Conservation (phyloP, 2,888 invertebrate genomes). For the Melieria picta region DNA sequence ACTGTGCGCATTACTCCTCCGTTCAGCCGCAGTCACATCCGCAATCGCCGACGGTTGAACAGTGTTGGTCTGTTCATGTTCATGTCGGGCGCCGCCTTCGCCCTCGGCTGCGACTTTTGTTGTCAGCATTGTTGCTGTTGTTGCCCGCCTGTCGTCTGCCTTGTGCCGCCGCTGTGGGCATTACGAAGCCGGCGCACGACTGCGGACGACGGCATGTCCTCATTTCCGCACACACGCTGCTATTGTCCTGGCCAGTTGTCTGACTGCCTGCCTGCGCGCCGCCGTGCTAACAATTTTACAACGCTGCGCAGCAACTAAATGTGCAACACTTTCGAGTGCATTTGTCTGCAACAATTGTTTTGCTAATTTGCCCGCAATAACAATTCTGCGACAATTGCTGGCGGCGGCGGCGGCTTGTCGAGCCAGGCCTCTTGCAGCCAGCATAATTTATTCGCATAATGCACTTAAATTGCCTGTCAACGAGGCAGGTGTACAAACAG, state of each 20-base stretch:
- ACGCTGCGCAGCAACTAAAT: slow-evolving; percentile 11
- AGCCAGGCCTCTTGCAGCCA: too few relatives aligned
- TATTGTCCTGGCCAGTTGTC: slow-evolving; percentile 2
- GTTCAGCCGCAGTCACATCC: too few relatives aligned
- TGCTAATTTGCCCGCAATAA: slow-evolving; percentile 17
- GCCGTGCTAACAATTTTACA: neutral
- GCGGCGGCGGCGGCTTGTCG: too few relatives aligned
- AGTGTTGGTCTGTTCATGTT: too few relatives aligned
- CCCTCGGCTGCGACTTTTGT: neutral
- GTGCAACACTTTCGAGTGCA: slow-evolving; percentile 25
- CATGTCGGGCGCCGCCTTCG: neutral
- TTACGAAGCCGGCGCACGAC: neutral
- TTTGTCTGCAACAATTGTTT: slow-evolving; percentile 25
- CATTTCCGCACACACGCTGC: slow-evolving; percentile 2
- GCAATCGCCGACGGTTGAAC: too few relatives aligned
- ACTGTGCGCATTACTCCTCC: too few relatives aligned
- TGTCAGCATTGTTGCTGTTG: neutral
- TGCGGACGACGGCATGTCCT: neutral
- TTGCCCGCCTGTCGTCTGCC: neutral
- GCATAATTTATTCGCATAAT: too few relatives aligned
- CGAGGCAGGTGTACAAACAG: too few relatives aligned
- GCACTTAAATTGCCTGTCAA: too few relatives aligned
- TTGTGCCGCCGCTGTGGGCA: neutral
- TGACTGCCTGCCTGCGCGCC: neutral
- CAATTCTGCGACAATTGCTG: neutral